Percentiles rank a stretch among this genome's conserved stretches.
Evolutionary conservation across 1,140 invertebrate genomes (phyloP).

Genomic region (Druon quercuslanigerum): DNA sequence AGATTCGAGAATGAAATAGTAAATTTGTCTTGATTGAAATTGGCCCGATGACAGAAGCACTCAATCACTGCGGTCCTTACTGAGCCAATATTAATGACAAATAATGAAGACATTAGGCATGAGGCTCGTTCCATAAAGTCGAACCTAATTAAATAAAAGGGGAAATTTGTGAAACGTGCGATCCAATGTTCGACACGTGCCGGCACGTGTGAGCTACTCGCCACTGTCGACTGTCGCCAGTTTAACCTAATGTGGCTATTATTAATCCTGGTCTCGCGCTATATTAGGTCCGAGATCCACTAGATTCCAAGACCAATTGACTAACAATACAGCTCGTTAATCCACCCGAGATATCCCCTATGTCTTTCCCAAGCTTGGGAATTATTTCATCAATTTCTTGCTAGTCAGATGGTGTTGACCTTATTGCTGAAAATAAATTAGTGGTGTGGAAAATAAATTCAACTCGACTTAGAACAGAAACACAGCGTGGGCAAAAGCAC

Average conservation of each 20-base stretch:
- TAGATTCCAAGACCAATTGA: slow-evolving; percentile 25
- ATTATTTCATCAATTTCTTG: slow-evolving; percentile 3
- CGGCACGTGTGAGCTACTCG: slow-evolving; percentile 13
- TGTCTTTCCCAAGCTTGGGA: neutral
- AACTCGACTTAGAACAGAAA: no score
- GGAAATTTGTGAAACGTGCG: slow-evolving; percentile 12
- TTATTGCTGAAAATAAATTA: no score
- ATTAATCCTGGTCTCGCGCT: slow-evolving; percentile 27
- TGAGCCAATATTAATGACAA: slow-evolving; percentile 31
- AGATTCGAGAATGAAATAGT: neutral
- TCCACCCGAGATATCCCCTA: neutral
- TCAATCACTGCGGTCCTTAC: slow-evolving; percentile 11
- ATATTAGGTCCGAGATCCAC: slow-evolving; percentile 26
- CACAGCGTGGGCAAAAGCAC: no score
- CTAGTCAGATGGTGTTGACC: neutral
- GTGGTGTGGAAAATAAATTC: no score
- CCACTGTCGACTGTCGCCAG: slow-evolving; percentile 27
- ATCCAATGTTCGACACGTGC: neutral
- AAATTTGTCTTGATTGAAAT: neutral
- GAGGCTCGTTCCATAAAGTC: slow-evolving; percentile 18
- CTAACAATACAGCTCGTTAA: slow-evolving; percentile 30
- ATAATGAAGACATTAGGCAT: slow-evolving; percentile 30
- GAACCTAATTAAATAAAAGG: slow-evolving; percentile 30
- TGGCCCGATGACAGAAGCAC: slow-evolving; percentile 13
- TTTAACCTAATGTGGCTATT: slow-evolving; percentile 28